Base-by-base conservation (phyloP, 1,140 invertebrate genomes). In the Thaumetopoea pityocampa region DNA sequence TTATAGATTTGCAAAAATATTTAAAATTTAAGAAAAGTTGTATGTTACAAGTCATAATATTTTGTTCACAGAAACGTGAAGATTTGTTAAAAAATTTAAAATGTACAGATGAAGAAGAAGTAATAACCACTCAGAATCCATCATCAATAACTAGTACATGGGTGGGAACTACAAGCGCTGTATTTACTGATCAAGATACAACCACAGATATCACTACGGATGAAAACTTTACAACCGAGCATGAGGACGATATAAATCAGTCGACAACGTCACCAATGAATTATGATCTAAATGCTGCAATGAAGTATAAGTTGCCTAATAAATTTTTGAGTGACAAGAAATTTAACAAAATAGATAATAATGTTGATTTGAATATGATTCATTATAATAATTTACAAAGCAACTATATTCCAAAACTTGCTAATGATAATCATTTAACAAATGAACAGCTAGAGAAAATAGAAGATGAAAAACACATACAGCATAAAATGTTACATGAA, bases 51-150 rank as follows among this genome's bases (percentile, higher is more conserved):
- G 5, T 12, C 12, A 9, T n/a, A 6, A 26, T 15, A 20, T 28
- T 41, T 44, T 42, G 8, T 62, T 52, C 37, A 28, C 72, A 86
- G 85, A 81, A 82, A 79, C 79, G 77, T 3, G 76, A 85, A 60
- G 77, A 83, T 10, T 61, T 86, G 18, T 45, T 86, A 11, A 65
- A 56, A 48, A 70, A 85, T 28, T 51, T 86, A 15, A 83, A 80
- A 3, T 86, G 85, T 44, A 34, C 47, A 12, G 78, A 83, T 35
- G 72, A 82, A 42, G 77, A 70, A 17, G 74, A 80, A 23, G 38
- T 62, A 35, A 63, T 65, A 7, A 63, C 30, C 16, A 49, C 45
- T 9, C 34, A 48, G 1, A 49, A 24, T 28, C 10, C 44, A 18
- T 24, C 46, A 17, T 44, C 56, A 7, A 18, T 32, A 20, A 67